Evolutionary conservation across 2,888 invertebrate genomes (phyloP).

Genomic region (Drosophila pseudotalamancana): DNA sequence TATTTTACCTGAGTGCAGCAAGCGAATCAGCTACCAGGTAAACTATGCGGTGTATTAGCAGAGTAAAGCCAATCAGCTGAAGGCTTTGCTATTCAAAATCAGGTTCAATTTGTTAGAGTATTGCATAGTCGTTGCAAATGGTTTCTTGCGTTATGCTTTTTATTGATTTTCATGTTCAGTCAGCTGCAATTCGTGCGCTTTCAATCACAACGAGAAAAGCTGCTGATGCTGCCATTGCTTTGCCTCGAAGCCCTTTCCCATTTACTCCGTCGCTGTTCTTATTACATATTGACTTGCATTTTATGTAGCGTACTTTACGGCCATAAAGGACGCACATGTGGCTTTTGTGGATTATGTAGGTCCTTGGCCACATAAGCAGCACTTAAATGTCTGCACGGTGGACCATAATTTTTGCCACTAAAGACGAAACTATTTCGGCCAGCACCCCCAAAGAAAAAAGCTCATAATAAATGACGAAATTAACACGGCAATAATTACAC

Average conservation of each 20-base stretch:
- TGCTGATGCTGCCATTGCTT: conserved; percentile 22
- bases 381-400: conserved; percentile 44
- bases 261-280: neutral
- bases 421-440: conserved; percentile 61
- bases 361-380: conserved; percentile 28
- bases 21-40: neutral
- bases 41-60: conserved; percentile 6
- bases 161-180: conserved; percentile 52
- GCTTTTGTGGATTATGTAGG: conserved; percentile 26
- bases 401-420: conserved; percentile 68
- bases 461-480: conserved; percentile 76
- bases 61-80: conserved; percentile 1
- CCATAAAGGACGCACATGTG: conserved; percentile 58
- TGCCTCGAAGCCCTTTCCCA: neutral
- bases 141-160: conserved; percentile 6
- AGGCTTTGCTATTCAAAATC: neutral
- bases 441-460: conserved; percentile 1
- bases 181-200: conserved; percentile 36
- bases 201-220: conserved; percentile 35
- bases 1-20: conserved; percentile 3
- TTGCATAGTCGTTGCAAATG: conserved; percentile 15
- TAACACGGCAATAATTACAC: conserved; percentile 72
- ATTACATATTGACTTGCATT: conserved; percentile 60
- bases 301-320: conserved; percentile 68
- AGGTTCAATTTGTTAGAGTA: conserved; percentile 17